phyloP scores from a whole-genome alignment of 2,797 vertebrate species.

The Bucorvus abyssinicus region DNA sequence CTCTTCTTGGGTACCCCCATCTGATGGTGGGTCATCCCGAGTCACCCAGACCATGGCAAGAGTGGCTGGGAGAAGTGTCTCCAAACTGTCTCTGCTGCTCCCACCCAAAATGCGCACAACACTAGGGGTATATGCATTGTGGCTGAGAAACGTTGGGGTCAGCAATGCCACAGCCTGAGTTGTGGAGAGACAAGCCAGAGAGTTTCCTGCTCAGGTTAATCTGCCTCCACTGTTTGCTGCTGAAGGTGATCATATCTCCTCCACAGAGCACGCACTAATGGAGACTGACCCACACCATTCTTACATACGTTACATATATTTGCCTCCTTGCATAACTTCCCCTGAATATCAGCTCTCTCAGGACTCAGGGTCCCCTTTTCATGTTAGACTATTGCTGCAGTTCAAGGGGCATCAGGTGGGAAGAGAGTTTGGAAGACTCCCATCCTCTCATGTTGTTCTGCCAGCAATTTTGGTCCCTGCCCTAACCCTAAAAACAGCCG shows the following conservation, averaged over 20 bases:
- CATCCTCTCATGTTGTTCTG: not conserved
- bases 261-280: not conserved
- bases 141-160: not conserved
- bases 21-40: accelerated
- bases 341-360: not conserved
- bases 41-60: not conserved
- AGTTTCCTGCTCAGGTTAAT: not conserved
- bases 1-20: not conserved
- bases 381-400: not conserved
- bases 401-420: not conserved
- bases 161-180: not conserved
- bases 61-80: not conserved
- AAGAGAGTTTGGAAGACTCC: not conserved
- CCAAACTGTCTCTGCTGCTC: not conserved
- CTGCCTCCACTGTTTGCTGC: not conserved
- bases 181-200: not conserved
- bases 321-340: not conserved
- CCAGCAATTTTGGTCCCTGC: not conserved
- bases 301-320: not conserved
- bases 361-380: too few species aligned
- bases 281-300: not conserved
- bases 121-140: accelerated
- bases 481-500: not conserved
- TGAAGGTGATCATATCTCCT: not conserved
- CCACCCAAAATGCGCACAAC: not conserved